Base-by-base conservation (phyloP, 2,113 vertebrate genomes). In the Etheostoma spectabile region DNA sequence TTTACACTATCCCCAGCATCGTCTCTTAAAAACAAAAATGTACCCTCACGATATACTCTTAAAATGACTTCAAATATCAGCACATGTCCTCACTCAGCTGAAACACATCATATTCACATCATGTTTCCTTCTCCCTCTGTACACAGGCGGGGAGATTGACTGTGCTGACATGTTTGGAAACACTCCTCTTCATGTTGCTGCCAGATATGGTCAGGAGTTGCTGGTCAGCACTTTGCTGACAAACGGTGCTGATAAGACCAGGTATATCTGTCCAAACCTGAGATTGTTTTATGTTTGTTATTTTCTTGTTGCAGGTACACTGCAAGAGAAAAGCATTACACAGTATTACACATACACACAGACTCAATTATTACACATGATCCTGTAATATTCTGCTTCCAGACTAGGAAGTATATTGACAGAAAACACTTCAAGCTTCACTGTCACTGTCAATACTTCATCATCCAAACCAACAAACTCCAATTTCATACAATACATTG, bases 191-290 rank as follows among this genome's bases (percentile, higher is more conserved):
- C 98, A 99, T 11, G 94, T 97, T 90, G 98, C 98, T 92, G 97
- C 98, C 95, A 97, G 96, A 93, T 96, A 97, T 0, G 98, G 98
- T 90, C 98, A 99, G 63, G 98, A 99, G 94, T 94, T 99, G 89
- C 95, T 99, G 86, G 96, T 99, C 92, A 98, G 97, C 93, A 97
- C 96, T 88, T 95, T 99, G 89, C 96, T 99, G 95, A 98, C 97
- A 74, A 99, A 99, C 71, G 96, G 97, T 93, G 97, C 97, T 64
- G 97, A 98, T 79, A 97, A 96, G 72, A 93, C 96, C 90, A 97
- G 95, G 98, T 98, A 66, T 89, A 94, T 71, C n/a, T n/a, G 52
- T 46, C 21, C 59, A 22, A 66, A 59, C 56, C 14, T 8, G 24
- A 24, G 38, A 15, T 5, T 18, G 35, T 52, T n/a, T 38, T 0